A percentile compares a stretch with the other conserved stretches of the same genome.
These are phyloP conservation scores for Protonibea diacanthus DNA, from an alignment of 2,797 vertebrate genomes.

Conservation along the genomic window DNA sequence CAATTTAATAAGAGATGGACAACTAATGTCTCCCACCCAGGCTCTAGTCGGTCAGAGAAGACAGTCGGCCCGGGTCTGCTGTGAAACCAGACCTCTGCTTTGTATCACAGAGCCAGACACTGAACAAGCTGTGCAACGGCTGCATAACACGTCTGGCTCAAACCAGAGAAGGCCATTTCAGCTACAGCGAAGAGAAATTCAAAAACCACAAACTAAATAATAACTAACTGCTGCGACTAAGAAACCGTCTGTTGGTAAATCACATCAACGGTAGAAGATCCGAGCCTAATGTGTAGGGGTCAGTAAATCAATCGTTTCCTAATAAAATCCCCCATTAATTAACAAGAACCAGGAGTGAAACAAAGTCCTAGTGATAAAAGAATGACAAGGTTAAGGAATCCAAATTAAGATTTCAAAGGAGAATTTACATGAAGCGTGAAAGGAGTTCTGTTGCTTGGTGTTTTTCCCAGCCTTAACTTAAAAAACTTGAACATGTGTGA, in stretches of 20 bases:
- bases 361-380: conserved; percentile 36
- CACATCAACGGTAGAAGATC: conserved; percentile 52
- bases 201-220: conserved; percentile 56
- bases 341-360: conserved; percentile 50
- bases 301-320: conserved; percentile 55
- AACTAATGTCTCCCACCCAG: conserved; percentile 81
- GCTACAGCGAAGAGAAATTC: conserved; percentile 28
- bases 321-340: conserved; percentile 49
- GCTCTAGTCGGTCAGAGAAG: conserved; percentile 50
- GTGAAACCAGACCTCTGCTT: conserved; percentile 80
- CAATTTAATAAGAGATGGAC: conserved; percentile 84
- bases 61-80: conserved; percentile 42
- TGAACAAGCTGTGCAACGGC: conserved; percentile 38
- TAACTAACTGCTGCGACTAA: conserved; percentile 47
- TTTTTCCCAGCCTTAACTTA: conserved; percentile 26
- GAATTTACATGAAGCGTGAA: conserved; percentile 41
- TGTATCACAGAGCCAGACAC: conserved; percentile 59
- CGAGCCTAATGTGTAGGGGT: conserved; percentile 36
- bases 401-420: conserved; percentile 36
- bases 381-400: conserved; percentile 39
- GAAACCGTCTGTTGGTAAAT: conserved; percentile 60
- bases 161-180: conserved; percentile 55
- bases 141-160: conserved; percentile 29
- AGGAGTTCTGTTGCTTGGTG: conserved; percentile 19
- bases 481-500: conserved; percentile 54